Evolutionary conservation across 64 coral and sea anemone genomes (phyloP).

Genomic region (Porites lutea): DNA sequence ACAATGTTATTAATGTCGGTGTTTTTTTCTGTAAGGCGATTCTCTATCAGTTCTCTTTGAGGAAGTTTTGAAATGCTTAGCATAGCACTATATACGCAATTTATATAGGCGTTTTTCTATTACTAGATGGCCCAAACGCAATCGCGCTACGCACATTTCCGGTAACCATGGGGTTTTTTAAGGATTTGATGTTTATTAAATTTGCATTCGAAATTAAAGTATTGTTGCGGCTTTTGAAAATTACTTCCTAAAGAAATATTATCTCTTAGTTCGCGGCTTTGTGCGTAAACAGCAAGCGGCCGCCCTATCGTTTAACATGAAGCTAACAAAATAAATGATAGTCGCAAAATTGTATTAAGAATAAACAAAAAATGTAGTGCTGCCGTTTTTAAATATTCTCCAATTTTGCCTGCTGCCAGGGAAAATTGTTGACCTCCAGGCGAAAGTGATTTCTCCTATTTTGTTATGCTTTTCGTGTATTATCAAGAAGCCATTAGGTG

Average conservation of each 20-base stretch:
- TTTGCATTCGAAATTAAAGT: slow-evolving; percentile 47
- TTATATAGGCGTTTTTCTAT: neutral
- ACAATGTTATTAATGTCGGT: neutral
- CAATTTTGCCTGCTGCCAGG: neutral
- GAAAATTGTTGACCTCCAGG: neutral
- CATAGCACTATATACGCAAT: neutral
- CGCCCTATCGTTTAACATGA: neutral
- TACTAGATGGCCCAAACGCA: neutral
- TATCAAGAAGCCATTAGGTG: slow-evolving; percentile 33
- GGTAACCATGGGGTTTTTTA: neutral
- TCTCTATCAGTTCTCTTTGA: neutral
- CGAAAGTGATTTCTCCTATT: neutral
- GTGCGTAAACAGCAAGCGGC: slow-evolving; percentile 11
- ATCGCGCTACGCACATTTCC: slow-evolving; percentile 17
- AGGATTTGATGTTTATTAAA: slow-evolving; percentile 19
- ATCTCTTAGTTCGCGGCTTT: neutral
- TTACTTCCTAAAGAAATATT: slow-evolving; percentile 36
- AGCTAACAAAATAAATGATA: neutral
- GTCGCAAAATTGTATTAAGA: neutral
- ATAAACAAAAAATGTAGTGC: too few species aligned
- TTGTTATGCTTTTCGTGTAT: neutral
- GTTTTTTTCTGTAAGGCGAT: neutral
- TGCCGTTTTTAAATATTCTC: neutral
- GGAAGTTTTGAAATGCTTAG: neutral
- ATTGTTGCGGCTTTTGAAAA: slow-evolving; percentile 36